Percentiles rank a stretch among this genome's conserved stretches.
Conservation (phyloP, 2,113 vertebrate genomes). For the Planiliza haematocheilus region DNA sequence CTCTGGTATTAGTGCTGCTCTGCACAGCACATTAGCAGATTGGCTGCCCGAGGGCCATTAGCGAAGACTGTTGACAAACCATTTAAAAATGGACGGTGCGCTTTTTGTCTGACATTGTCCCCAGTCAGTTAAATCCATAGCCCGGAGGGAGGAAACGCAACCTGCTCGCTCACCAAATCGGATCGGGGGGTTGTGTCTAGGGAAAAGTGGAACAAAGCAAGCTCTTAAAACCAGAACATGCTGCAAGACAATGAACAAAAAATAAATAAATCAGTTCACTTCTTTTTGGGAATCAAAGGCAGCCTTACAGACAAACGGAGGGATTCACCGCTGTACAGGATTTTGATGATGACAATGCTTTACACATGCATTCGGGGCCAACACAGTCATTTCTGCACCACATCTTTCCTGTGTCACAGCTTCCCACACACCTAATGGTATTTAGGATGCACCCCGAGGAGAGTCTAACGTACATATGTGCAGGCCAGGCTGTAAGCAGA, state of each 20-base stretch:
- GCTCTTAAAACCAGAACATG: not conserved
- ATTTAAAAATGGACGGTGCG: conserved; percentile 48
- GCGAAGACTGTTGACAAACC: conserved; percentile 62
- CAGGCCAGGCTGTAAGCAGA: conserved; percentile 10
- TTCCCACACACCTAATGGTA: conserved; percentile 52
- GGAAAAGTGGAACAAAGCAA: not conserved
- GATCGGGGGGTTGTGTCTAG: not conserved
- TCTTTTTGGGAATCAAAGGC: conserved; percentile 6
- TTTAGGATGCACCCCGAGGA: conserved; percentile 50
- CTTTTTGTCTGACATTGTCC: conserved; percentile 18
- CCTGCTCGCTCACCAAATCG: conserved; percentile 24
- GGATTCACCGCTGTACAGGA: conserved; percentile 13
- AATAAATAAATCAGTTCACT: not conserved
- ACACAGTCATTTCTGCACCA: conserved; percentile 21
- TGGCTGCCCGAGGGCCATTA: conserved; percentile 52
- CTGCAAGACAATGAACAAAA: not conserved
- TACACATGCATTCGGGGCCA: conserved; percentile 1
- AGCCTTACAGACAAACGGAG: not conserved
- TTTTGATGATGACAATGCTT: conserved; percentile 6
- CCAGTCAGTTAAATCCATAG: not conserved
- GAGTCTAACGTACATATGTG: conserved; percentile 31
- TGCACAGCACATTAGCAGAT: conserved; percentile 55
- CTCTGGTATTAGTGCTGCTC: conserved; percentile 27
- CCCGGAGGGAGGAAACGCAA: conserved; percentile 12
- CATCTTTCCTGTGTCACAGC: conserved; percentile 40